Conservation (phyloP, 2,797 vertebrate species). For the Hylomyscus alleni region DNA sequence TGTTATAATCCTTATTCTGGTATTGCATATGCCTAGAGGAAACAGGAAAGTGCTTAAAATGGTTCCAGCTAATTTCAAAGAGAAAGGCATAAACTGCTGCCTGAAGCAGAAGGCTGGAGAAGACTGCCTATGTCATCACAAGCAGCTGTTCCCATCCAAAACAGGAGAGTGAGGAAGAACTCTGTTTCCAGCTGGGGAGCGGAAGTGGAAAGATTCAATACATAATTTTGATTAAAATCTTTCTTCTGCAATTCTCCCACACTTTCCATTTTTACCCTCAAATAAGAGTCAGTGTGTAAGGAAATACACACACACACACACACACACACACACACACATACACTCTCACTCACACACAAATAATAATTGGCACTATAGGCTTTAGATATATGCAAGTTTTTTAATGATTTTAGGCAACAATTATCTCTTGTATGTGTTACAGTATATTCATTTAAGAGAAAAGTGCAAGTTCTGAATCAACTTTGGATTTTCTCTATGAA, state of each 20-base stretch:
- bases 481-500: constrained; percentile 20
- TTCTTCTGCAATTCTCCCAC: constrained; percentile 74
- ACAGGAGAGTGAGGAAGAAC: constrained; percentile 61
- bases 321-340: neutral
- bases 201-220: constrained; percentile 76
- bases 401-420: constrained; percentile 29
- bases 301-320: constrained; percentile 54
- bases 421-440: neutral
- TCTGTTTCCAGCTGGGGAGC: constrained; percentile 71
- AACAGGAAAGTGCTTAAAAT: constrained; percentile 81
- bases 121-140: constrained; percentile 77
- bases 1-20: constrained; percentile 71
- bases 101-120: constrained; percentile 77
- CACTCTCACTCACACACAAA: neutral
- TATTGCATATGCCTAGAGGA: constrained; percentile 74
- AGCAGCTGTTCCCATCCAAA: constrained; percentile 82
- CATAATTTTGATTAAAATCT: constrained; percentile 80
- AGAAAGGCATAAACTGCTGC: constrained; percentile 78
- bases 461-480: constrained; percentile 30
- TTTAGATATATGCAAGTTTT: neutral
- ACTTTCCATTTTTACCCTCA: constrained; percentile 61
- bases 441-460: neutral
- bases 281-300: constrained; percentile 58
- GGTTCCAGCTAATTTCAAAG: constrained; percentile 77
- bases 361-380: neutral